phyloP scores from a whole-genome alignment of 1,140 invertebrate genomes.

The Listronotus bonariensis region DNA sequence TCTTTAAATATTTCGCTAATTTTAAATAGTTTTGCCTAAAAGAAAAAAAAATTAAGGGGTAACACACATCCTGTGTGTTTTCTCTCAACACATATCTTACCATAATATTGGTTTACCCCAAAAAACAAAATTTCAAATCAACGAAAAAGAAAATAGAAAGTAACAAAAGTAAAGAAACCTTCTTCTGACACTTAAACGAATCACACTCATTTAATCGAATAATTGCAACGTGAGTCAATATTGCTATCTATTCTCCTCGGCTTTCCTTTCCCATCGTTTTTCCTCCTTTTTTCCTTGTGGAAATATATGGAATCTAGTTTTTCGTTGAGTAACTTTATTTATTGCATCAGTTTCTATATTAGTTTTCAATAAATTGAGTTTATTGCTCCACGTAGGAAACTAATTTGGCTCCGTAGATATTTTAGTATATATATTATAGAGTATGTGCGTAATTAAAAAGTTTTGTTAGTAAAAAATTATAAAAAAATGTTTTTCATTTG shows the following conservation, averaged over 20 bases:
- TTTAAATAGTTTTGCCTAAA: too few species aligned
- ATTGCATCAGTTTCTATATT: constrained; percentile 11
- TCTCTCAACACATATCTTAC: too few species aligned
- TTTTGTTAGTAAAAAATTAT: too few species aligned
- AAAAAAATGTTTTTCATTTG: too few species aligned
- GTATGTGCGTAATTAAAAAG: too few species aligned
- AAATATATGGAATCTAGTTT: constrained; percentile 10
- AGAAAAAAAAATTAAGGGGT: too few species aligned
- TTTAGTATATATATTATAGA: too few species aligned
- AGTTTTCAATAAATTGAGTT: constrained; percentile 13
- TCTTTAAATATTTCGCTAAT: too few species aligned
- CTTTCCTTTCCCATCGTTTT: constrained; percentile 13
- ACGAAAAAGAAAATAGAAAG: not conserved
- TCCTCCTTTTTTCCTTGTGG: not conserved
- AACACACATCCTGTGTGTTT: too few species aligned
- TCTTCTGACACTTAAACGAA: constrained; percentile 31
- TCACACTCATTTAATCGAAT: constrained; percentile 41
- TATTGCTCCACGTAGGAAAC: not conserved
- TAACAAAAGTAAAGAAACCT: constrained; percentile 13
- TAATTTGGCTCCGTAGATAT: not conserved
- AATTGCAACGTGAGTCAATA: constrained; percentile 42
- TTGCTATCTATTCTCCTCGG: constrained; percentile 30
- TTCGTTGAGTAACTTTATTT: constrained; percentile 8
- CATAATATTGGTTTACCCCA: too few species aligned
- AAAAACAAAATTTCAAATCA: constrained; percentile 5